Percentiles rank a stretch among this genome's conserved stretches.
phyloP scores from a whole-genome alignment of 2,113 vertebrate genomes.

The Electrona antarctica region DNA sequence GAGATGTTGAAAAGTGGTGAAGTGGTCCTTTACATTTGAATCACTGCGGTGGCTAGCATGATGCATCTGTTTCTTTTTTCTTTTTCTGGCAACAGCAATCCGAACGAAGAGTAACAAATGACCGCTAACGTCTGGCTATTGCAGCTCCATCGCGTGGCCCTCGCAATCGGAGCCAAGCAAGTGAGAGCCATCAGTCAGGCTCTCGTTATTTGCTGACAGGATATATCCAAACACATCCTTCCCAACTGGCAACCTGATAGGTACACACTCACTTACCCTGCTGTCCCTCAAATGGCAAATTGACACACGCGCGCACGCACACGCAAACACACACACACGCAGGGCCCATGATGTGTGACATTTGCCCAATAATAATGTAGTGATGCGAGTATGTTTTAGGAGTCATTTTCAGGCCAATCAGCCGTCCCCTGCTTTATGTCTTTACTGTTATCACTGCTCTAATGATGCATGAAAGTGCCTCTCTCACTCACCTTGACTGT shows the following conservation, averaged over 20 bases:
- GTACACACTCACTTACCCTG: background rate
- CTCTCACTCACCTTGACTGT: slow-evolving; percentile 67
- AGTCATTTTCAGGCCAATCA: slow-evolving; percentile 64
- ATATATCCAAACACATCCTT: slow-evolving; percentile 1
- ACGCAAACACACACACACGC: slow-evolving; percentile 18
- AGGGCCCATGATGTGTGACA: slow-evolving; percentile 19
- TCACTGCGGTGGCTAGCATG: background rate
- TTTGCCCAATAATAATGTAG: slow-evolving; percentile 36
- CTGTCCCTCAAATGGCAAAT: slow-evolving; percentile 21
- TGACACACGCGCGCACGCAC: slow-evolving; percentile 12
- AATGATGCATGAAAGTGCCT: slow-evolving; percentile 74
- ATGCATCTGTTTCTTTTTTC: background rate
- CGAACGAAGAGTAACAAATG: background rate
- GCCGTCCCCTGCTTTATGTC: slow-evolving; percentile 47
- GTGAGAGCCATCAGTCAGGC: background rate
- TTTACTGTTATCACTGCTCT: slow-evolving; percentile 64
- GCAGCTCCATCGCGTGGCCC: background rate
- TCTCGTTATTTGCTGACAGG: background rate
- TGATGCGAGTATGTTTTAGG: slow-evolving; percentile 54
- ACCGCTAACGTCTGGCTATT: background rate
- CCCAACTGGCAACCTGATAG: background rate
- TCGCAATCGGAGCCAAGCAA: background rate
- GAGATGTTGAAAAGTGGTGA: no score
- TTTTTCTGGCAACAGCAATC: background rate
- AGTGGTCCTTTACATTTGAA: no score